phyloP scores from a whole-genome alignment of 1,140 invertebrate genomes.

The Drosophila nikananu region DNA sequence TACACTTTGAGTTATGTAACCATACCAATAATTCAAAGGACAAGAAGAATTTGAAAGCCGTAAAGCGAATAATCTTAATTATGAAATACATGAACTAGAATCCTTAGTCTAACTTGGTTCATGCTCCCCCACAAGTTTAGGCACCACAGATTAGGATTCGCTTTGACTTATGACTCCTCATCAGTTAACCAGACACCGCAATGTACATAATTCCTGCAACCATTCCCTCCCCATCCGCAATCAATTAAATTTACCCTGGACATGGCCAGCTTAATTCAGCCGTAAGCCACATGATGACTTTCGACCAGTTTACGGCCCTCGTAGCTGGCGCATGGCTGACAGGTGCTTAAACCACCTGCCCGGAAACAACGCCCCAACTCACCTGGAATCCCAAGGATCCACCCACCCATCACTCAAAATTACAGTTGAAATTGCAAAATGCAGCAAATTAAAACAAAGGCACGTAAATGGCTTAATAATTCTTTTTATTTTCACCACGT shows the following conservation, averaged over 20 bases:
- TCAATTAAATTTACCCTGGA: slow-evolving; percentile 36
- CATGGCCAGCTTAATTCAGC: slow-evolving; percentile 19
- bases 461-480: slow-evolving; percentile 60
- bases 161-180: slow-evolving; percentile 17
- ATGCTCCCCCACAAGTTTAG: background rate
- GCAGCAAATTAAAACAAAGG: slow-evolving; percentile 56
- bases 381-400: slow-evolving; percentile 6
- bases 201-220: slow-evolving; percentile 1
- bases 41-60: too few relatives aligned
- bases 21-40: too few relatives aligned
- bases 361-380: background rate
- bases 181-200: slow-evolving; percentile 12
- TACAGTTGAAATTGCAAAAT: slow-evolving; percentile 45
- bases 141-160: background rate
- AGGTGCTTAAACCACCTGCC: slow-evolving; percentile 40
- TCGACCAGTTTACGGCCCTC: slow-evolving; percentile 18
- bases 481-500: slow-evolving; percentile 6
- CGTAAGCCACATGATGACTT: slow-evolving; percentile 38
- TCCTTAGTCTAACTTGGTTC: background rate
- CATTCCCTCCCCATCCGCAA: slow-evolving; percentile 2
- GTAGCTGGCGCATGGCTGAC: slow-evolving; percentile 28
- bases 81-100: background rate
- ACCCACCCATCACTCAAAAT: slow-evolving; percentile 34
- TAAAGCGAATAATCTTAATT: background rate
- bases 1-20: too few relatives aligned